phyloP scores from a whole-genome alignment of 2,113 vertebrate genomes.

The Cyphomyrus plagiostoma region DNA sequence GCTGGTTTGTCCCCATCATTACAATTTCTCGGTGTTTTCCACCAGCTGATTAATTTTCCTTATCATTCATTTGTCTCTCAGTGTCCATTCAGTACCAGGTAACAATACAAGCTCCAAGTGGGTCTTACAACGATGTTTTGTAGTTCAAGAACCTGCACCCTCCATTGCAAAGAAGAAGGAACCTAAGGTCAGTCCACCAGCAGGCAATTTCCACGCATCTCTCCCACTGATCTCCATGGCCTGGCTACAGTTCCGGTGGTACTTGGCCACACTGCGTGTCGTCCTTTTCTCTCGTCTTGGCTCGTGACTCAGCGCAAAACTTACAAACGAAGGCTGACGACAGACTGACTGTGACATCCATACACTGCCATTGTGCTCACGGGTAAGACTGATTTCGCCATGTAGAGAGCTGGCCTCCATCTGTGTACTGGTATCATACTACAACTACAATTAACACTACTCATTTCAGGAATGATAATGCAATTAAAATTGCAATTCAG shows the following conservation, averaged over 20 bases:
- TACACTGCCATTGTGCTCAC: background rate
- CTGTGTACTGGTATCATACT: background rate
- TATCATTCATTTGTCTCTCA: background rate
- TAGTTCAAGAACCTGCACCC: background rate
- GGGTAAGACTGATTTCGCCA: slow-evolving; percentile 1
- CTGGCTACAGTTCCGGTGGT: slow-evolving; percentile 43
- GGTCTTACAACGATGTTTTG: background rate
- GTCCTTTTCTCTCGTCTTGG: slow-evolving; percentile 33
- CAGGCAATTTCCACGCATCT: slow-evolving; percentile 26
- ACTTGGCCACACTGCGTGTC: slow-evolving; percentile 45
- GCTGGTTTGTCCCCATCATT: no score
- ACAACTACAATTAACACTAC: background rate
- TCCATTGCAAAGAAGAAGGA: slow-evolving; percentile 15
- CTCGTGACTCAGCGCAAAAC: slow-evolving; percentile 13
- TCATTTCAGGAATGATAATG: background rate
- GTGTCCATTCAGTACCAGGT: background rate
- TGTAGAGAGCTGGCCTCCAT: no score
- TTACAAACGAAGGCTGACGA: background rate
- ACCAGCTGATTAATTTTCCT: no score
- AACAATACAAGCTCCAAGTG: background rate
- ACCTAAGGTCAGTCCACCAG: slow-evolving; percentile 17
- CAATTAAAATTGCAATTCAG: background rate
- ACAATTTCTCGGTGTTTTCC: no score
- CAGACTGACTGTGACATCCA: slow-evolving; percentile 2
- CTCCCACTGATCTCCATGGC: slow-evolving; percentile 46